Base-by-base conservation (phyloP, 1,140 invertebrate species). In the Trichogramma pretiosum region DNA sequence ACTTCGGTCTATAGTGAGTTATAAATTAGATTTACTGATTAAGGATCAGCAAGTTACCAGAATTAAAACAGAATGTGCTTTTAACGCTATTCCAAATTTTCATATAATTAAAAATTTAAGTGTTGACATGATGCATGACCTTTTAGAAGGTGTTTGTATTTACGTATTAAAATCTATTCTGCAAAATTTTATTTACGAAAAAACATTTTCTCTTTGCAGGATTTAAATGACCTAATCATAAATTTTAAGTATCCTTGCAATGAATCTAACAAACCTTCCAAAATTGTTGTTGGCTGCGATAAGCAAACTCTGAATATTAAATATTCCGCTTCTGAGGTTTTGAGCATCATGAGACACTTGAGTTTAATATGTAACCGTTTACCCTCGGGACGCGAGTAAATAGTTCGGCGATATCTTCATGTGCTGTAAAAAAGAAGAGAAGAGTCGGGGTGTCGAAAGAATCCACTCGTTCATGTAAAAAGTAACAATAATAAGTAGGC, bases 81-180 rank as follows among this genome's bases (percentile, higher is more conserved):
- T 42, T 33, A 23, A 42, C 8, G 11, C 9, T 5, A 8, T 42
- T 1, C 5, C 9, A 3, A n/a, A 33, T 21, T 42, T 42, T 10
- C 26, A 42, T 19, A 19, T 33, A 21, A 32, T 19, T 3, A 18
- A 42, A n/a, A 42, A 42, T 21, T 1, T 21, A n/a, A 10, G 8
- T 13, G 40, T 42, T 1, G 40, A 42, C 21, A 8, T 33, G 3
- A 42, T 42, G 40, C 28, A 42, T 14, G 40, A 42, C 22, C 4
- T 32, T 13, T 14, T 42, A 33, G 40, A 41, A 30, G 28, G 26
- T 13, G 17, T 42, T 9, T 28, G 38, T 28, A 7, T 16, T 8
- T 40, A 28, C 13, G n/a, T 17, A 7, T 28, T 28, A 28, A 28
- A 28, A 28, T 5, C 5, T 11, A 28, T 28, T 7, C 11, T 28